Percentiles rank a stretch among this genome's conserved stretches.
Conservation (phyloP, 2,797 vertebrate genomes). For the Neosalanx taihuensis region DNA sequence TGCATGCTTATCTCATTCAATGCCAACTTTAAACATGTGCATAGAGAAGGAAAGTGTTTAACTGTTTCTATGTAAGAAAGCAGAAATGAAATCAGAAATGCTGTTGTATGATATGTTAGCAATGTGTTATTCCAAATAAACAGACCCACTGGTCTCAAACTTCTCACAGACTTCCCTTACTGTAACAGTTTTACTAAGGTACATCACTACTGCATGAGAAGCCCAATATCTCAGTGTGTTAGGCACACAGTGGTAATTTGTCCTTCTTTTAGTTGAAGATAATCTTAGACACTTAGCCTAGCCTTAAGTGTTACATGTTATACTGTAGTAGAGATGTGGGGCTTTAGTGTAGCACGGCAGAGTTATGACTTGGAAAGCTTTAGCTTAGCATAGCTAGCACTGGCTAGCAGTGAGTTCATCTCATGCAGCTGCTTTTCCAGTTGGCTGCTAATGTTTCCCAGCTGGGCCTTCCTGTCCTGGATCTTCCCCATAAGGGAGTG, state of each 20-base stretch:
- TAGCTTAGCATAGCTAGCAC: background rate
- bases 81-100: background rate
- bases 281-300: background rate
- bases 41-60: background rate
- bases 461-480: slow-evolving; percentile 43
- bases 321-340: background rate
- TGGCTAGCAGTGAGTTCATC: slow-evolving; percentile 41
- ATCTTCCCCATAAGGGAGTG: slow-evolving; percentile 44
- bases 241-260: too few species aligned
- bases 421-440: slow-evolving; percentile 47
- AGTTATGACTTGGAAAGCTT: background rate
- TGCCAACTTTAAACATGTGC: background rate
- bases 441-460: slow-evolving; percentile 44
- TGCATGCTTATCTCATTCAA: background rate
- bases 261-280: too few species aligned
- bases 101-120: background rate
- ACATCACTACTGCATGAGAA: too few species aligned
- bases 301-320: background rate
- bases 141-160: too few species aligned
- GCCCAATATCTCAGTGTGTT: too few species aligned
- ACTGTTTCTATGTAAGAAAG: background rate
- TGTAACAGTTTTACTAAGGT: too few species aligned
- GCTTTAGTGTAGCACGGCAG: background rate
- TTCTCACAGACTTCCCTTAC: too few species aligned
- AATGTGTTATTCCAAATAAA: too few species aligned